A percentile compares a stretch with the other conserved stretches of the same genome.
Conservation (phyloP, 1,140 invertebrate genomes). For the Psix sp. region DNA sequence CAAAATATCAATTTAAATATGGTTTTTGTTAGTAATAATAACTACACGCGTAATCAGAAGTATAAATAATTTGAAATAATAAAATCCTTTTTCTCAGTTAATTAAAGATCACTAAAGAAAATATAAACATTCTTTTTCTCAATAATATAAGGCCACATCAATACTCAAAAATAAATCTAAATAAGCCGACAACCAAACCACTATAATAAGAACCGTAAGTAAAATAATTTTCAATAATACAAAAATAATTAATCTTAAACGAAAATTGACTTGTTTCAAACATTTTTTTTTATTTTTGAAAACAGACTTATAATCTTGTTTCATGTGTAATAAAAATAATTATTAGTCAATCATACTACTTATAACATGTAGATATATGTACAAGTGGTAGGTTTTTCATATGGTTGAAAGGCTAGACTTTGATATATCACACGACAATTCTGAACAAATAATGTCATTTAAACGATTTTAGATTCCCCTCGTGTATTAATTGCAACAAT, state of each 20-base stretch:
- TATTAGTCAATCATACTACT: constrained; percentile 19
- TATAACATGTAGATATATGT: constrained; percentile 32
- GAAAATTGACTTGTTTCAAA: no score
- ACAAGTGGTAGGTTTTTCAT: constrained; percentile 33
- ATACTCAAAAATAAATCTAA: constrained; percentile 18
- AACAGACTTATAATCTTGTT: no score
- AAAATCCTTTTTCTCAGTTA: constrained; percentile 14
- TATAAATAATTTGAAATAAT: constrained; percentile 1
- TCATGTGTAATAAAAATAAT: no score
- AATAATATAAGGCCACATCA: constrained; percentile 36
- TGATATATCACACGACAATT: constrained; percentile 47
- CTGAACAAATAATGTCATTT: constrained; percentile 22
- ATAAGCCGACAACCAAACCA: no score
- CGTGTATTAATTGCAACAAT: constrained; percentile 39
- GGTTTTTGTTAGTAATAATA: no score
- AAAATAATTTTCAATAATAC: no score
- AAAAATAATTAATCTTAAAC: no score
- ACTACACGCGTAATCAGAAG: no score
- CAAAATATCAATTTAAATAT: no score
- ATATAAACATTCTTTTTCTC: constrained; percentile 7
- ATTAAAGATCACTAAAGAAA: constrained; percentile 9
- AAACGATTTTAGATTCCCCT: constrained; percentile 24
- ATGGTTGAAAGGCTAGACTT: constrained; percentile 44
- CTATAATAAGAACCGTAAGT: no score
- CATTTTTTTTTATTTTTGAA: no score